A percentile compares a stretch with the other conserved stretches of the same genome.
These are phyloP conservation scores for Synergus umbraculus DNA, from an alignment of 2,888 invertebrate species.

Conservation along the genomic window DNA sequence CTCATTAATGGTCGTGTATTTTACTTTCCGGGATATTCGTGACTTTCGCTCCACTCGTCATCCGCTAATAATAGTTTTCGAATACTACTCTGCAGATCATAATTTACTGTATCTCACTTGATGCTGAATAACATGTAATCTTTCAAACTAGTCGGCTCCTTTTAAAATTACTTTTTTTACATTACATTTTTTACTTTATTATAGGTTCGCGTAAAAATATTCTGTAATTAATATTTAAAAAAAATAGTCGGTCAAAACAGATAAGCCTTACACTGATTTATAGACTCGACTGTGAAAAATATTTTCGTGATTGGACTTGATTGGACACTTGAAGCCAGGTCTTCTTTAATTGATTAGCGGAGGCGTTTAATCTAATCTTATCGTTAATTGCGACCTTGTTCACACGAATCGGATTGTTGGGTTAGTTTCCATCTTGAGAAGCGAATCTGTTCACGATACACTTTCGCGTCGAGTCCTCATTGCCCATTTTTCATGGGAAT, in stretches of 20 bases:
- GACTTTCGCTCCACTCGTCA: not conserved
- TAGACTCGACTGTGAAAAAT: not conserved
- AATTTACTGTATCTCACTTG: not conserved
- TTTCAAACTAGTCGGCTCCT: too few relatives aligned
- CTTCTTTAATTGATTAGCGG: not conserved
- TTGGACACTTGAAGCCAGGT: not conserved
- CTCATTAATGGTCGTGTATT: conserved; percentile 1
- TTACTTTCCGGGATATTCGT: conserved; percentile 16
- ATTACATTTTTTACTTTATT: too few relatives aligned
- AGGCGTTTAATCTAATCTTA: conserved; percentile 16
- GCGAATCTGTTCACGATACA: conserved; percentile 40
- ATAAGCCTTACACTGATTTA: not conserved
- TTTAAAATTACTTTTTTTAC: too few relatives aligned
- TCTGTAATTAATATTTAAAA: not conserved
- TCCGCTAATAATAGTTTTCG: conserved; percentile 10
- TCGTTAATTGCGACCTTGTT: conserved; percentile 38
- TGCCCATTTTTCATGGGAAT: conserved; percentile 38
- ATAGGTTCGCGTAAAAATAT: too few relatives aligned
- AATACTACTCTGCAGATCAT: not conserved
- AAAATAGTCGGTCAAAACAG: not conserved
- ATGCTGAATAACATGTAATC: not conserved
- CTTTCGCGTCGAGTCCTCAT: conserved; percentile 42
- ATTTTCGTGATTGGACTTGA: not conserved
- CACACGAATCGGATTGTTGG: conserved; percentile 24
- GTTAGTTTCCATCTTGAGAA: conserved; percentile 27